phyloP scores from a whole-genome alignment of 2,888 invertebrate genomes.

The Andrena praecox region DNA sequence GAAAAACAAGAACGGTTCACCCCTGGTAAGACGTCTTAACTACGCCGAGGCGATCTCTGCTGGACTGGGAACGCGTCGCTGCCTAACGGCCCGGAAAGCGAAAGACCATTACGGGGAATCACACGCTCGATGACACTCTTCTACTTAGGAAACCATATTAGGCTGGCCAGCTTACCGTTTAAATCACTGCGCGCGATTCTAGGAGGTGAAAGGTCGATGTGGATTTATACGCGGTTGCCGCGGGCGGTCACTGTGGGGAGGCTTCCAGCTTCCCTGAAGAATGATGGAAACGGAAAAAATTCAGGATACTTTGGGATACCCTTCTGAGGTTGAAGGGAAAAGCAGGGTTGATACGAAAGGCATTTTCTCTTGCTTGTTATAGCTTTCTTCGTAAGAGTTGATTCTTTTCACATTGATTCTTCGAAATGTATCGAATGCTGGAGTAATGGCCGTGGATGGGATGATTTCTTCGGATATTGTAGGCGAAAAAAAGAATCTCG shows the following conservation, averaged over 20 bases:
- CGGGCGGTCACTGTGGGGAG: slow-evolving; percentile 33
- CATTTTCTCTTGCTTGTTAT: background rate
- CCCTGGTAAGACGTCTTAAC: slow-evolving; percentile 63
- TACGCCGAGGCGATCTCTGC: slow-evolving; percentile 41
- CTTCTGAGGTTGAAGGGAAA: background rate
- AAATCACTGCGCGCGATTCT: slow-evolving; percentile 69
- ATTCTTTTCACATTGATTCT: too few relatives aligned
- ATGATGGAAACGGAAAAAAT: slow-evolving; percentile 4
- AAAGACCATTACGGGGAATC: slow-evolving; percentile 76
- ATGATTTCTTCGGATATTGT: too few relatives aligned
- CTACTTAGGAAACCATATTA: slow-evolving; percentile 76
- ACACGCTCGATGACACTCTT: slow-evolving; percentile 78
- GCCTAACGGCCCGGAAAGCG: slow-evolving; percentile 74
- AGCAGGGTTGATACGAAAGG: background rate
- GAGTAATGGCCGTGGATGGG: too few relatives aligned
- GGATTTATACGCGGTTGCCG: slow-evolving; percentile 67
- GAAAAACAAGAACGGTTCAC: slow-evolving; percentile 34
- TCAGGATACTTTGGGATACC: background rate
- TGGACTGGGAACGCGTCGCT: slow-evolving; percentile 53
- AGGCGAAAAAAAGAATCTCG: too few relatives aligned
- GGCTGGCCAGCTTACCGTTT: slow-evolving; percentile 62
- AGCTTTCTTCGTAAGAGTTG: too few relatives aligned
- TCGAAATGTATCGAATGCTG: background rate
- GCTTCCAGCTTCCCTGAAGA: slow-evolving; percentile 11
- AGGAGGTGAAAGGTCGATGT: slow-evolving; percentile 67